These are phyloP conservation scores for Pseudorasbora parva DNA, from an alignment of 2,113 vertebrate genomes.

Conservation along the genomic window DNA sequence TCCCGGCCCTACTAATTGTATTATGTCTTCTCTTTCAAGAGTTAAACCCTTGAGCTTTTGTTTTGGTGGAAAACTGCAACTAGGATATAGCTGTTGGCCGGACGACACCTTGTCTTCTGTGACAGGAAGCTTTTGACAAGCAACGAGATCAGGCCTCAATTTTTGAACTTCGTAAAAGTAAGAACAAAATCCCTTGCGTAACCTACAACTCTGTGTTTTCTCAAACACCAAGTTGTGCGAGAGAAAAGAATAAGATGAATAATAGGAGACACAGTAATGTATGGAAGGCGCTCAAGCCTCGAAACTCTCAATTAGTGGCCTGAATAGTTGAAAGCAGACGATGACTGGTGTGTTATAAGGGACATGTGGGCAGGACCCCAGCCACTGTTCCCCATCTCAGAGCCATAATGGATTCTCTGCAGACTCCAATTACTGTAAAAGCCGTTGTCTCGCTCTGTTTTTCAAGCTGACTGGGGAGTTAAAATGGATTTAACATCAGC, in stretches of 20 bases:
- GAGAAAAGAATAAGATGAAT: not conserved
- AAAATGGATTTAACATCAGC: constrained; percentile 70
- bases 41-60: no score
- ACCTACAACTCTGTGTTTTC: no score
- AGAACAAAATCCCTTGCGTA: constrained; percentile 19
- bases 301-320: constrained; percentile 39
- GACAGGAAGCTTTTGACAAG: not conserved
- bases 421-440: constrained; percentile 68
- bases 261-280: not conserved
- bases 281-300: constrained; percentile 16
- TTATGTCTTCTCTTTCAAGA: no score
- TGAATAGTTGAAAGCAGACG: constrained; percentile 28
- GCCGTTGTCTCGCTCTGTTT: constrained; percentile 63
- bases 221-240: no score
- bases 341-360: constrained; percentile 13
- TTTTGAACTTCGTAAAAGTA: not conserved
- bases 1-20: no score
- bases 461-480: constrained; percentile 59
- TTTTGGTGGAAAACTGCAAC: no score
- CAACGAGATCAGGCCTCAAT: not conserved
- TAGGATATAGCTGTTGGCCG: not conserved
- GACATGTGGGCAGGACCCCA: not conserved
- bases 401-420: constrained; percentile 42
- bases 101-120: not conserved
- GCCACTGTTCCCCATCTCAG: not conserved